These are phyloP conservation scores for Grapholita molesta DNA, from an alignment of 1,140 invertebrate genomes.

Conservation along the genomic window DNA sequence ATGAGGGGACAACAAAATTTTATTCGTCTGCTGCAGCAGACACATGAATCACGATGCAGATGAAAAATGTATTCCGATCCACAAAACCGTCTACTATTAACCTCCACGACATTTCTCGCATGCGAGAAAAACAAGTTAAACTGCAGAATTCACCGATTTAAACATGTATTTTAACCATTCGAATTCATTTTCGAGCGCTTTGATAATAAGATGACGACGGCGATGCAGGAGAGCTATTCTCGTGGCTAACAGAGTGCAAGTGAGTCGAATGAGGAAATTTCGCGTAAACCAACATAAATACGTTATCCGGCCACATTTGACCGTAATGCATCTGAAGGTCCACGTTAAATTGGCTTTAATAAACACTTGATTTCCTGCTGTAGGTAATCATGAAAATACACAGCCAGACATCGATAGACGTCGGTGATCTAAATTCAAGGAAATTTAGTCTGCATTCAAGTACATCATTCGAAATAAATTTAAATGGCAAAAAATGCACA, in stretches of 20 bases:
- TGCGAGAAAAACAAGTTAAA: slow-evolving; percentile 30
- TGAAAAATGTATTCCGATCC: slow-evolving; percentile 56
- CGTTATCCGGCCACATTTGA: neutral
- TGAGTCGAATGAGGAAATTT: neutral
- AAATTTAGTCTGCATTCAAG: slow-evolving; percentile 73
- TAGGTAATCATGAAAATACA: slow-evolving; percentile 27
- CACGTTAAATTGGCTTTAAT: neutral
- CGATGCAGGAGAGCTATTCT: neutral
- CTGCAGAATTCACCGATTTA: slow-evolving; percentile 10
- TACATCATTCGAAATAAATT: slow-evolving; percentile 58
- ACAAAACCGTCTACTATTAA: slow-evolving; percentile 38
- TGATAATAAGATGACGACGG: neutral
- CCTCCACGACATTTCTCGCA: slow-evolving; percentile 30
- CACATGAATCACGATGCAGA: slow-evolving; percentile 71
- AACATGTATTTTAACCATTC: neutral
- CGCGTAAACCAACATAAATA: neutral
- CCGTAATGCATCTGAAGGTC: neutral
- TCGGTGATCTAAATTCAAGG: slow-evolving; percentile 73
- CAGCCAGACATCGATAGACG: slow-evolving; percentile 50
- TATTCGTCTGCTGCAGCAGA: slow-evolving; percentile 71
- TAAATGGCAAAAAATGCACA: slow-evolving; percentile 72
- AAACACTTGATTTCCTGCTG: neutral
- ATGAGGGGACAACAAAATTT: slow-evolving; percentile 31
- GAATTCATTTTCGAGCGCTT: slow-evolving; percentile 1
- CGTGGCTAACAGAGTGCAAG: neutral